These are phyloP conservation scores for Melanotaenia pygmaea DNA, from an alignment of 2,797 vertebrate genomes.

Conservation along the genomic window DNA sequence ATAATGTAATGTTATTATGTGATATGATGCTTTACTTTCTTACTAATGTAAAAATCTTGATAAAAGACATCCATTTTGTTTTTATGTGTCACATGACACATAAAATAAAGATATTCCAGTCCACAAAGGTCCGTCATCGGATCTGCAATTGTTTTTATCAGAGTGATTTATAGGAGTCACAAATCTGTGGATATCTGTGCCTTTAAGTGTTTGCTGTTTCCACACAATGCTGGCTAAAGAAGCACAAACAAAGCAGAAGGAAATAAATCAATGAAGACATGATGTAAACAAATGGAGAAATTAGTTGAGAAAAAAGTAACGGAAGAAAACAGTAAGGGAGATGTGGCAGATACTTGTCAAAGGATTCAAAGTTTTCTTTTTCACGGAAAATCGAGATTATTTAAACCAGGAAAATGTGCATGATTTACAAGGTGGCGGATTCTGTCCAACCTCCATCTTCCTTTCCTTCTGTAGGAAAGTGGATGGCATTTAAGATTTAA, in stretches of 20 bases:
- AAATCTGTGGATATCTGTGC: background rate
- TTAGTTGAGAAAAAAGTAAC: background rate
- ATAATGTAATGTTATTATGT: background rate
- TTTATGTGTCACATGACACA: background rate
- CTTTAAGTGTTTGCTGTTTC: background rate
- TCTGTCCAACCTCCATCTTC: background rate
- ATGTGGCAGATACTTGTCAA: conserved; percentile 32
- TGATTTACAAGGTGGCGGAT: conserved; percentile 55
- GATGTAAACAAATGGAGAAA: background rate
- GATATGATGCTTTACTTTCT: background rate
- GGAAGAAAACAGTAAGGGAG: background rate
- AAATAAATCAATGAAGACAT: background rate
- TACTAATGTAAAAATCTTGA: background rate
- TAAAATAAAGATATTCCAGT: conserved; percentile 7
- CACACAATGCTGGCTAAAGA: background rate
- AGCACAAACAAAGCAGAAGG: background rate
- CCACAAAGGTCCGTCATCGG: background rate
- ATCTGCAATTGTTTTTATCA: conserved; percentile 10
- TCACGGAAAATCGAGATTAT: conserved; percentile 24
- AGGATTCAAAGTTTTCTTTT: conserved; percentile 26
- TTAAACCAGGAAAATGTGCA: conserved; percentile 42
- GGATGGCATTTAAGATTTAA: conserved; percentile 30
- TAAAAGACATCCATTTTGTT: conserved; percentile 14
- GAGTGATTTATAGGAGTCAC: background rate
- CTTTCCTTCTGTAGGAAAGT: conserved; percentile 2